Conservation (phyloP, 2,888 invertebrate species). For the Zygothrica quintamaculata region DNA sequence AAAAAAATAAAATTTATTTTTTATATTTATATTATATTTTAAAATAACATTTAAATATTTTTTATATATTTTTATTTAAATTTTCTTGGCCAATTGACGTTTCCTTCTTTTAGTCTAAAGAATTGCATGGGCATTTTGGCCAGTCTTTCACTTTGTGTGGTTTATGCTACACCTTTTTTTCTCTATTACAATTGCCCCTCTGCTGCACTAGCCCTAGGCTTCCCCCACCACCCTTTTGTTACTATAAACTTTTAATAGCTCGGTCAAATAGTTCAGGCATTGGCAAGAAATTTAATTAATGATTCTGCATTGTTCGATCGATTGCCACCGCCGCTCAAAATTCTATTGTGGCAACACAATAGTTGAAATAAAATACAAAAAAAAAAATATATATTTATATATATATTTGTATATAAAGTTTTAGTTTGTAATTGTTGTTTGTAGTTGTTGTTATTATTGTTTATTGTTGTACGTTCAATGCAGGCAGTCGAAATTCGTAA, state of each 20-base stretch:
- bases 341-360: constrained; percentile 71
- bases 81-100: too few species aligned
- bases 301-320: constrained; percentile 74
- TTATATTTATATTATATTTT: too few species aligned
- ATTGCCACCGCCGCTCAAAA: constrained; percentile 65
- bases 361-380: constrained; percentile 19
- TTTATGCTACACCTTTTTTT: constrained; percentile 10
- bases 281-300: constrained; percentile 77
- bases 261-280: constrained; percentile 57
- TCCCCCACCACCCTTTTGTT: not conserved
- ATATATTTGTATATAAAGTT: constrained; percentile 38
- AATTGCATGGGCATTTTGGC: constrained; percentile 45
- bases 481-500: constrained; percentile 76
- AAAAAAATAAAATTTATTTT: too few species aligned
- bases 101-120: constrained; percentile 26
- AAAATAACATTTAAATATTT: constrained; percentile 5
- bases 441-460: constrained; percentile 23
- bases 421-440: constrained; percentile 61
- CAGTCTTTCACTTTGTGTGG: constrained; percentile 57
- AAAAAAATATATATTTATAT: too few species aligned
- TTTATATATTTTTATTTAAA: too few species aligned
- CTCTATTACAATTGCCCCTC: constrained; percentile 15
- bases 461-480: constrained; percentile 50
- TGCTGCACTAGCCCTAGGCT: not conserved
- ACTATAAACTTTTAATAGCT: constrained; percentile 9